Evolutionary conservation across 2,888 invertebrate genomes (phyloP).

Genomic region (Campoletis raptor): DNA sequence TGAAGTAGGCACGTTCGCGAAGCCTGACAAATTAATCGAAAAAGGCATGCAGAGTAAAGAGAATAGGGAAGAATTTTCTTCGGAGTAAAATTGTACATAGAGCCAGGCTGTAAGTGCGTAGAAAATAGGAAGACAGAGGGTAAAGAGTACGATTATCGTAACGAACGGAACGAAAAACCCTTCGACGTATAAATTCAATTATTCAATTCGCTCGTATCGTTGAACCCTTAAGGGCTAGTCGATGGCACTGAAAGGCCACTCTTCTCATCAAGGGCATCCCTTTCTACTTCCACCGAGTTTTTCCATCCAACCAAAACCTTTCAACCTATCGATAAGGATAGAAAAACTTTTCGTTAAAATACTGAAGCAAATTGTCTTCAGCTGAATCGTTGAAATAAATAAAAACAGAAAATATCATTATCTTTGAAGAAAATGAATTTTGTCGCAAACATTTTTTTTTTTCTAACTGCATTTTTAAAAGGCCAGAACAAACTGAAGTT

Average conservation of each 20-base stretch:
- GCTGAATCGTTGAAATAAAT: not conserved
- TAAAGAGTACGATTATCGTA: conserved; percentile 46
- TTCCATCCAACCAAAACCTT: not conserved
- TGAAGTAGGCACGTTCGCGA: conserved; percentile 71
- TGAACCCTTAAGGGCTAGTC: conserved; percentile 31
- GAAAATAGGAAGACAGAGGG: conserved; percentile 27
- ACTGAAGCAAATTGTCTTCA: not conserved
- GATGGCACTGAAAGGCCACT: conserved; percentile 46
- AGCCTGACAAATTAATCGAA: conserved; percentile 83
- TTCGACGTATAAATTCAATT: conserved; percentile 83
- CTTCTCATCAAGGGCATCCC: conserved; percentile 44
- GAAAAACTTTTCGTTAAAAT: conserved; percentile 15
- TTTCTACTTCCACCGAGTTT: conserved; percentile 26
- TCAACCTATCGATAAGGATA: not conserved
- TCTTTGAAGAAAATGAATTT: not conserved
- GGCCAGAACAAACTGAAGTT: not conserved
- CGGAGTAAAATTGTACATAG: conserved; percentile 5
- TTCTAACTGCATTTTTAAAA: not conserved
- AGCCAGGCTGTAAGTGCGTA: not conserved
- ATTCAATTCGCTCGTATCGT: conserved; percentile 73
- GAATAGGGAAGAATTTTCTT: conserved; percentile 53
- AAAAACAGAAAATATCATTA: not conserved
- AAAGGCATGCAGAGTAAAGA: conserved; percentile 70
- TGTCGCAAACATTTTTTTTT: not conserved
- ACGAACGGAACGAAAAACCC: conserved; percentile 78